These are phyloP conservation scores for Turritopsis dohrnii DNA, from an alignment of 30 jellyfish, hydroid and myxozoan genomes.

Conservation along the genomic window DNA sequence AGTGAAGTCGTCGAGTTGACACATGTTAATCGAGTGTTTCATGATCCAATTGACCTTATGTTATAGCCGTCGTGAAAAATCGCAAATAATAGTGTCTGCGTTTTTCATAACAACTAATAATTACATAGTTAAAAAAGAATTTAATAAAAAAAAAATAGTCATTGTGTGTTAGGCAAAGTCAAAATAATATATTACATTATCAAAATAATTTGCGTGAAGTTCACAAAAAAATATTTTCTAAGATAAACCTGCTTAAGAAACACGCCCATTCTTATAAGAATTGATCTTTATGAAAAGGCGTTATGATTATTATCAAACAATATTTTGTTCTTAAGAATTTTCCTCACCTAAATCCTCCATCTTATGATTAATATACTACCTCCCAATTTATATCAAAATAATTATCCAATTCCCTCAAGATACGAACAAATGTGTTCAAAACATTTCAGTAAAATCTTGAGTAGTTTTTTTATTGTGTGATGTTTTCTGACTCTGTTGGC, in stretches of 20 bases:
- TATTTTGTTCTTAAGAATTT: too few species aligned
- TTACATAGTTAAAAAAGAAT: not conserved
- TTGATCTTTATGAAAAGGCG: not conserved
- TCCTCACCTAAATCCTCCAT: not conserved
- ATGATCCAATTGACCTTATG: not conserved
- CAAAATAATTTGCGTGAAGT: not conserved
- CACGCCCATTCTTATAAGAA: not conserved
- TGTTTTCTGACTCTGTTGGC: not conserved
- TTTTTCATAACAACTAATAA: not conserved
- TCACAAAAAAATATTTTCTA: not conserved
- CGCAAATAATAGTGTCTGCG: not conserved
- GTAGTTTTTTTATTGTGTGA: not conserved
- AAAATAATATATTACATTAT: too few species aligned
- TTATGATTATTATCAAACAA: not conserved
- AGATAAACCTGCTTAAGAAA: not conserved
- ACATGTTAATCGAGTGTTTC: not conserved
- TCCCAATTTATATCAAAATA: not conserved
- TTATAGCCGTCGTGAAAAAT: not conserved
- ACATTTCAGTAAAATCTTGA: not conserved
- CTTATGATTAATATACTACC: not conserved
- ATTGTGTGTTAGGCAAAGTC: not conserved
- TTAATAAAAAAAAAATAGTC: not conserved
- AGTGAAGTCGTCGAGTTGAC: not conserved
- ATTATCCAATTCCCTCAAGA: not conserved
- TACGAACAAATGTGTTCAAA: not conserved